Percentiles rank a stretch among this genome's conserved stretches.
phyloP scores from a whole-genome alignment of 2,888 invertebrate genomes.

The Branchipolynoe longqiensis region DNA sequence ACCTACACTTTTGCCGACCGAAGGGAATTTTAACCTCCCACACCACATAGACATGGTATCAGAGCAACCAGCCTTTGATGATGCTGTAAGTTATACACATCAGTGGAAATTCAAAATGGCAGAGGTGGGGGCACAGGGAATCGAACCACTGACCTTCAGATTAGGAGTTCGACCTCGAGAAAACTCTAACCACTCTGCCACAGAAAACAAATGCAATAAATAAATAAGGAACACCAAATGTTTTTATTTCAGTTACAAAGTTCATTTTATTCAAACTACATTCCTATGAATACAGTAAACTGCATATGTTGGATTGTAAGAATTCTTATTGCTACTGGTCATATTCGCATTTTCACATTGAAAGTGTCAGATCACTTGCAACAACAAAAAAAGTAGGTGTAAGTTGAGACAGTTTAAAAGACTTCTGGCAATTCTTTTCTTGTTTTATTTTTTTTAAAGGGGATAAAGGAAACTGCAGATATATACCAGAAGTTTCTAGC shows the following conservation, averaged over 20 bases:
- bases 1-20: too few species aligned
- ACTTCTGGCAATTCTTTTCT: too few species aligned
- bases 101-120: too few species aligned
- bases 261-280: constrained; percentile 56
- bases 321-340: constrained; percentile 52
- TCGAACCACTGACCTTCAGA: too few species aligned
- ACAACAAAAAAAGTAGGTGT: not conserved
- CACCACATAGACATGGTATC: too few species aligned
- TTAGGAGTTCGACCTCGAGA: too few species aligned
- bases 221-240: not conserved
- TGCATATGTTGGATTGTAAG: constrained; percentile 58
- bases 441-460: not conserved
- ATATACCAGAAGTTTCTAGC: not conserved
- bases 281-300: constrained; percentile 56
- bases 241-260: constrained; percentile 43
- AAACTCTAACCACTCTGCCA: too few species aligned
- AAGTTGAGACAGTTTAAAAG: constrained; percentile 18
- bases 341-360: constrained; percentile 52
- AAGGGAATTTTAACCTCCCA: too few species aligned
- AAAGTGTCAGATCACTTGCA: constrained; percentile 24
- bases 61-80: too few species aligned
- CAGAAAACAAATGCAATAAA: too few species aligned
- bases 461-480: constrained; percentile 28
- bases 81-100: too few species aligned
- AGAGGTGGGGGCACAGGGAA: too few species aligned